phyloP scores from a whole-genome alignment of 2,888 invertebrate species.

The Dasysyrphus albostriatus region DNA sequence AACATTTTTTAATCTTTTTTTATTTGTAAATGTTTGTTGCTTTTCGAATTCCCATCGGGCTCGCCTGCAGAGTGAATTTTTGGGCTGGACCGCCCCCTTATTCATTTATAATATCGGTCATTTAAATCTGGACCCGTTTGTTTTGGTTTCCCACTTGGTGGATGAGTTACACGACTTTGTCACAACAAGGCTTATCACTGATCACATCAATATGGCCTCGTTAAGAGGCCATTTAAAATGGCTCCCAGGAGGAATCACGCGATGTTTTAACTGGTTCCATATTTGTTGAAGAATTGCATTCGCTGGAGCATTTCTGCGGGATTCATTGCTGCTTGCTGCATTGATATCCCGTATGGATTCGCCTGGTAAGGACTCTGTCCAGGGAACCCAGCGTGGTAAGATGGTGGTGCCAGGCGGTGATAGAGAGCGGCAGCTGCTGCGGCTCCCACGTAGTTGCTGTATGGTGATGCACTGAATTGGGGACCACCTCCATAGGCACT shows the following conservation, averaged over 20 bases:
- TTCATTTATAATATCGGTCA: conserved; percentile 43
- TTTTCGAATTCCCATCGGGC: conserved; percentile 52
- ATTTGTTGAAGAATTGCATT: conserved; percentile 82
- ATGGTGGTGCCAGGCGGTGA: conserved; percentile 80
- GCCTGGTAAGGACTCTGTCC: conserved; percentile 48
- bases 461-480: conserved; percentile 58
- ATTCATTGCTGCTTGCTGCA: conserved; percentile 60
- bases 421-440: conserved; percentile 81
- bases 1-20: conserved; percentile 29
- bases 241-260: conserved; percentile 35
- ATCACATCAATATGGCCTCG: conserved; percentile 53
- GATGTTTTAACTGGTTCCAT: conserved; percentile 58
- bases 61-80: conserved; percentile 58
- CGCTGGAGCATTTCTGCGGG: conserved; percentile 84
- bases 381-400: conserved; percentile 52
- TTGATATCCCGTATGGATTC: conserved; percentile 67
- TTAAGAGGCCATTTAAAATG: conserved; percentile 47
- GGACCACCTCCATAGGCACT: conserved; percentile 76
- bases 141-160: conserved; percentile 47
- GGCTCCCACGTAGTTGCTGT: conserved; percentile 77
- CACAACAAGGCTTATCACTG: conserved; percentile 65
- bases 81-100: conserved; percentile 59
- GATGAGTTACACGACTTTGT: conserved; percentile 60
- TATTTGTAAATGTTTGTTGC: conserved; percentile 34
- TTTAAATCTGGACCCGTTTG: conserved; percentile 47